Evolutionary conservation across 2,797 vertebrate genomes (phyloP).

Genomic region (Perodicticus potto): DNA sequence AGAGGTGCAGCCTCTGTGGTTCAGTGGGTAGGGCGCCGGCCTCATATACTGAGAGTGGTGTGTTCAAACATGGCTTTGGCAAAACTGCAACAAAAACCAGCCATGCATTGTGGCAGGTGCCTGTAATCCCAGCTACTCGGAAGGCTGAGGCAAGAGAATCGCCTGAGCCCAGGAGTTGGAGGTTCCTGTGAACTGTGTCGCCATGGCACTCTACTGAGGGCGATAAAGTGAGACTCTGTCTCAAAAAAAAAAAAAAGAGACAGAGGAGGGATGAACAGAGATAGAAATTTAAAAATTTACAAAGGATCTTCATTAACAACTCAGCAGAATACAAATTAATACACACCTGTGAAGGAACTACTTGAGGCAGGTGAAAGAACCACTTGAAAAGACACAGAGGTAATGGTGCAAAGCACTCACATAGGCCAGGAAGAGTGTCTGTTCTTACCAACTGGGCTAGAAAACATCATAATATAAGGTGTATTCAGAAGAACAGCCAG

Average conservation of each 20-base stretch:
- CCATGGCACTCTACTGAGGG: no score
- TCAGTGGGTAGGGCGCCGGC: no score
- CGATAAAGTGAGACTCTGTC: no score
- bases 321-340: neutral
- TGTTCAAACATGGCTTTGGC: no score
- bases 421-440: neutral
- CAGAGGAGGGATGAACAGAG: neutral
- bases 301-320: neutral
- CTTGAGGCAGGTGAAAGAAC: neutral
- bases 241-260: neutral
- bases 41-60: no score
- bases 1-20: no score
- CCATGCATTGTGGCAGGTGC: no score
- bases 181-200: no score
- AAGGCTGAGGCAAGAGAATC: no score
- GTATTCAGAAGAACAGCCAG: neutral
- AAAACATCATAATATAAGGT: neutral
- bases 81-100: no score
- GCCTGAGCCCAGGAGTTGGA: no score
- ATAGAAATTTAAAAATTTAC: neutral
- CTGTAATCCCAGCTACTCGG: no score
- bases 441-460: neutral
- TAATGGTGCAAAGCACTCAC: neutral
- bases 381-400: neutral
- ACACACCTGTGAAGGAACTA: neutral